Evolutionary conservation across 92 coral and sea anemone species (phyloP).

Genomic region (Montipora capitata): DNA sequence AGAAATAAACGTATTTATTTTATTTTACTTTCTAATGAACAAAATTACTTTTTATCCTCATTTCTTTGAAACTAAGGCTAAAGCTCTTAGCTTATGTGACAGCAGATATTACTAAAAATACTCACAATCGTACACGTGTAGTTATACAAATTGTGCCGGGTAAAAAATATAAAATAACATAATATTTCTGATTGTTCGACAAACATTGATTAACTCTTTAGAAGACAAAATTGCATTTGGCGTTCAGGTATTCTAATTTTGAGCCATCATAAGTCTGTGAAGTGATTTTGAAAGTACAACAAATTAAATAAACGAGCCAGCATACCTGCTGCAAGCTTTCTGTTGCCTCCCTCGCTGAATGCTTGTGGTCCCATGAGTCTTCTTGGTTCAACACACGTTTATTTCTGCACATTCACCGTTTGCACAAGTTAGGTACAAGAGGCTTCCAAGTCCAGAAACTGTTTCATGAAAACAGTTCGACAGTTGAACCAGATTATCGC

Average conservation of each 20-base stretch:
- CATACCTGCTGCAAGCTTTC: too few relatives aligned
- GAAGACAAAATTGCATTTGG: conserved; percentile 28
- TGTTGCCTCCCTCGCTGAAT: not conserved
- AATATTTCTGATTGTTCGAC: conserved; percentile 40
- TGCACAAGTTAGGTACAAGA: conserved; percentile 41
- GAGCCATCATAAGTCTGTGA: conserved; percentile 38
- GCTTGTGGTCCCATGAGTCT: not conserved
- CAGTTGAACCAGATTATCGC: conserved; percentile 29
- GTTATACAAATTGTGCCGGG: too few relatives aligned
- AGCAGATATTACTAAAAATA: conserved; percentile 37
- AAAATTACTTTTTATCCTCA: conserved; percentile 19
- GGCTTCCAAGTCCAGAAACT: conserved; percentile 52
- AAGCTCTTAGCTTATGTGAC: conserved; percentile 27
- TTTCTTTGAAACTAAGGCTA: conserved; percentile 16
- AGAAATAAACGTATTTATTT: too few relatives aligned
- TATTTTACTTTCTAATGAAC: conserved; percentile 1
- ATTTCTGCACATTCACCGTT: conserved; percentile 61
- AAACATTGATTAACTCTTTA: conserved; percentile 36
- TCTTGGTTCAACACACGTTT: too few relatives aligned
- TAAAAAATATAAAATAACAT: conserved; percentile 3
- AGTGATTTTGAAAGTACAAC: too few relatives aligned
- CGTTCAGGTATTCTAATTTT: conserved; percentile 41
- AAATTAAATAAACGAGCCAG: too few relatives aligned
- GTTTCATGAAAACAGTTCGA: conserved; percentile 47
- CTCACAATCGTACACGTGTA: conserved; percentile 33